Percentiles rank a stretch among this genome's conserved stretches.
phyloP scores from a whole-genome alignment of 2,113 vertebrate genomes.

The Sus scrofa region DNA sequence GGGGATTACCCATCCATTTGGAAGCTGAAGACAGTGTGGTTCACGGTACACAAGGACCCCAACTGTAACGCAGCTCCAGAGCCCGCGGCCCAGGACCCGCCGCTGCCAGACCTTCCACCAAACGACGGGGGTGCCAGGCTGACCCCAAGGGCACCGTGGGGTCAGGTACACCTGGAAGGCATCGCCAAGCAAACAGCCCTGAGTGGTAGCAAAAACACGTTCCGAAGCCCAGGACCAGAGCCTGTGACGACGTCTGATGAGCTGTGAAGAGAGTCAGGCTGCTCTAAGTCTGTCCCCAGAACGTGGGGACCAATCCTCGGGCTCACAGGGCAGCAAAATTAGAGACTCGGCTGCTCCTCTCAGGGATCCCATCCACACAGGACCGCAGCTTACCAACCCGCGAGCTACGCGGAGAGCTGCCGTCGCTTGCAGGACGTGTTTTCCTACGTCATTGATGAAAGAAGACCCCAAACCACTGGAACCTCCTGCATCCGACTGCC shows the following conservation, averaged over 20 bases:
- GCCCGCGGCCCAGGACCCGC: fast-evolving
- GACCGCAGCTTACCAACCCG: not conserved
- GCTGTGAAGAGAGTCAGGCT: not conserved
- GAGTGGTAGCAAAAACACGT: not conserved
- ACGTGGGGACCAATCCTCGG: fast-evolving
- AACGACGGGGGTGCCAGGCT: not conserved
- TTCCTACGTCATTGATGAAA: not conserved
- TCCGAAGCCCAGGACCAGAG: not conserved
- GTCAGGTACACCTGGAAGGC: not conserved
- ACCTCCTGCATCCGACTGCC: not conserved
- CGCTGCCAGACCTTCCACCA: fast-evolving
- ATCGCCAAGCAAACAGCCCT: not conserved
- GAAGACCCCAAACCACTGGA: not conserved
- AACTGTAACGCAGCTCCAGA: not conserved
- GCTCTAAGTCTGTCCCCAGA: fast-evolving
- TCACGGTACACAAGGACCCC: fast-evolving
- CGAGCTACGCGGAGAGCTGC: fast-evolving
- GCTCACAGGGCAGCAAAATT: fast-evolving
- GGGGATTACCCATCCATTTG: fast-evolving
- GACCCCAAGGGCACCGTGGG: not conserved
- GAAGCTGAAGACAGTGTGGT: not conserved
- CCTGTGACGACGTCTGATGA: fast-evolving
- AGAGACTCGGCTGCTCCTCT: fast-evolving
- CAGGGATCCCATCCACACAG: fast-evolving
- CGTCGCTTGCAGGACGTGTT: fast-evolving